Conservation (phyloP, 2,797 vertebrate species). For the Galago senegalensis region DNA sequence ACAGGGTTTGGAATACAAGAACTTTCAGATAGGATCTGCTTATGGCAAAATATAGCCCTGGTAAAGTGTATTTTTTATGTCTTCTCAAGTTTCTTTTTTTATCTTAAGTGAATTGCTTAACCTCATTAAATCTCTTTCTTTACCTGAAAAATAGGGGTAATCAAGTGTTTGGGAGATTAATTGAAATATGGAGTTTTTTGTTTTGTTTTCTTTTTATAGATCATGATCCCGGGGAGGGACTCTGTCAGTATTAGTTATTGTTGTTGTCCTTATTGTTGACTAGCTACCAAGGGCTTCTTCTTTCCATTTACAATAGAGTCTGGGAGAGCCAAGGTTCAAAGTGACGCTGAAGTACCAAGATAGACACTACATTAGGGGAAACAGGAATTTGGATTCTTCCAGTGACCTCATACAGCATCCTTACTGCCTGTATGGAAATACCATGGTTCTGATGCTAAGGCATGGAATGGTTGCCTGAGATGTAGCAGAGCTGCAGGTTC, state of each 20-base stretch:
- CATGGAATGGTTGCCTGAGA: not conserved
- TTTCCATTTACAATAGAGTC: not conserved
- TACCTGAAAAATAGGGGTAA: not conserved
- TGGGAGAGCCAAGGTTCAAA: not conserved
- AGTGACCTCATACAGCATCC: not conserved
- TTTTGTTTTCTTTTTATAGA: no score
- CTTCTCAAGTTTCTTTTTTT: not conserved
- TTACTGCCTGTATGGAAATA: not conserved
- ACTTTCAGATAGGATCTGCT: slow-evolving; percentile 31
- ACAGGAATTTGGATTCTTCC: not conserved
- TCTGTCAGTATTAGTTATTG: not conserved
- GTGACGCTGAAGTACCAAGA: not conserved
- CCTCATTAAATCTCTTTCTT: slow-evolving; percentile 29
- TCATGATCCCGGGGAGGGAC: not conserved
- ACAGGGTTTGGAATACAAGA: not conserved
- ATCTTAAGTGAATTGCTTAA: not conserved
- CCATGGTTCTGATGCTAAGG: not conserved
- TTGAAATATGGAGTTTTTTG: not conserved
- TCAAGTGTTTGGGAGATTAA: not conserved
- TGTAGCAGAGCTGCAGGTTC: not conserved
- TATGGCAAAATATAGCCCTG: slow-evolving; percentile 13
- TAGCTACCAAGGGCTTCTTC: not conserved
- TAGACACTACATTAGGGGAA: not conserved
- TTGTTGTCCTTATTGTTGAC: not conserved
- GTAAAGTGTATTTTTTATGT: not conserved